A percentile compares a stretch with the other conserved stretches of the same genome.
These are phyloP conservation scores for Oncorhynchus masou DNA, from an alignment of 2,113 vertebrate genomes.

Conservation along the genomic window DNA sequence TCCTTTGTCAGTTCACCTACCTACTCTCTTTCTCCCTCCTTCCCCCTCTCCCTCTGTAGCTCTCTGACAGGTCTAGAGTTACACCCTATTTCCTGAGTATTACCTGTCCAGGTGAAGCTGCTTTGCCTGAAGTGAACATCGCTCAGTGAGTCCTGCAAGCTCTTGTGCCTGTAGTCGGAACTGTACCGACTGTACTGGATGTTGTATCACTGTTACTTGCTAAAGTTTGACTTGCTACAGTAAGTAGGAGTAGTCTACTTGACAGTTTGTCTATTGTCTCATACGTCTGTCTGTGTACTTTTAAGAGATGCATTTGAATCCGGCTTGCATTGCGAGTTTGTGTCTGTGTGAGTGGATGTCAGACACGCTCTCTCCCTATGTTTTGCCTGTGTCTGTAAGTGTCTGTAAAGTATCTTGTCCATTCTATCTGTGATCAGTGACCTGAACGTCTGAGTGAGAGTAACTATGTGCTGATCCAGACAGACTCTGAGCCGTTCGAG, in stretches of 20 bases:
- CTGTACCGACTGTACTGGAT: too few relatives aligned
- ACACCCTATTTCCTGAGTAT: slow-evolving; percentile 46
- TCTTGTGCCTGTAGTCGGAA: neutral
- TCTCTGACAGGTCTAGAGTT: slow-evolving; percentile 52
- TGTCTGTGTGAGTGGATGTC: slow-evolving; percentile 1
- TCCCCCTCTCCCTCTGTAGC: slow-evolving; percentile 25
- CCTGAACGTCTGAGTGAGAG: neutral
- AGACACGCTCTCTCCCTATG: too few relatives aligned
- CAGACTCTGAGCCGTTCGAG: slow-evolving; percentile 30
- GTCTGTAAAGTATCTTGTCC: neutral
- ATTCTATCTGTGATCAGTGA: neutral
- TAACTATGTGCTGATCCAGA: slow-evolving; percentile 19
- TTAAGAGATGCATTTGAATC: too few relatives aligned
- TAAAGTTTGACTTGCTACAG: neutral
- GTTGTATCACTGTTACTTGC: neutral
- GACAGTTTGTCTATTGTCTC: neutral
- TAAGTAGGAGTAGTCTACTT: neutral
- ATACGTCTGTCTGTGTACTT: neutral
- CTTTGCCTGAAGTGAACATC: slow-evolving; percentile 34
- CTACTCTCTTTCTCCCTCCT: slow-evolving; percentile 17
- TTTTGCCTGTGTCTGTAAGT: neutral
- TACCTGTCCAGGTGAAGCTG: slow-evolving; percentile 69
- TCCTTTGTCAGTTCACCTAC: slow-evolving; percentile 9
- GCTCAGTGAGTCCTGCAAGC: slow-evolving; percentile 49
- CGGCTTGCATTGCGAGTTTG: neutral